These are phyloP conservation scores for Heterodera filipjevi DNA, from an alignment of 2,888 invertebrate species.

Conservation along the genomic window DNA sequence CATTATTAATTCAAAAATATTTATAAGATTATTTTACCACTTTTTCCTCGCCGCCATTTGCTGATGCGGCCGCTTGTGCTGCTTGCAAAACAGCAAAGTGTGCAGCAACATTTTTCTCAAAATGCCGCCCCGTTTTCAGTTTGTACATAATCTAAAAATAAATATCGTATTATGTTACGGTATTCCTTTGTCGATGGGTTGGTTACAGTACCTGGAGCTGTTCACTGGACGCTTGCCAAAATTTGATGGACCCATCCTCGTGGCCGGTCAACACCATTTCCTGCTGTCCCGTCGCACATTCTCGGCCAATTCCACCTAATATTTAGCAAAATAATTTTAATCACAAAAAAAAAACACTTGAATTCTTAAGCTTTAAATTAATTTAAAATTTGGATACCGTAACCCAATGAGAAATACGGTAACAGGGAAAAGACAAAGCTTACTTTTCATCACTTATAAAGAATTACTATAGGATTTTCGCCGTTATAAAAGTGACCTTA, in stretches of 20 bases:
- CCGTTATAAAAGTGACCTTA: too few relatives aligned
- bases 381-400: too few relatives aligned
- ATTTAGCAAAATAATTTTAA: conserved; percentile 70
- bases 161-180: not conserved
- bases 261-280: conserved; percentile 91
- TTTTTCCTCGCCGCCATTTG: conserved; percentile 9
- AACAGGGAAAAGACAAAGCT: too few relatives aligned
- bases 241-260: conserved; percentile 93
- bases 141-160: conserved; percentile 75
- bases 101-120: conserved; percentile 71
- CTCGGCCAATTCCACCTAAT: conserved; percentile 92
- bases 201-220: conserved; percentile 67
- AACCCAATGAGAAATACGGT: too few relatives aligned
- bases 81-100: conserved; percentile 23
- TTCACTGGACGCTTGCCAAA: conserved; percentile 93
- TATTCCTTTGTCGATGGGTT: not conserved
- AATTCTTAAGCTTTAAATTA: too few relatives aligned
- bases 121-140: conserved; percentile 90
- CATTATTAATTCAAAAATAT: not conserved
- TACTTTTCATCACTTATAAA: too few relatives aligned
- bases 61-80: not conserved
- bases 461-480: too few relatives aligned
- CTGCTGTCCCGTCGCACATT: conserved; percentile 92
- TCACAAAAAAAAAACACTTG: too few relatives aligned
- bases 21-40: not conserved